Percentiles rank a stretch among this genome's conserved stretches.
These are phyloP conservation scores for Melanotaenia pygmaea DNA, from an alignment of 2,797 vertebrate species.

Conservation along the genomic window DNA sequence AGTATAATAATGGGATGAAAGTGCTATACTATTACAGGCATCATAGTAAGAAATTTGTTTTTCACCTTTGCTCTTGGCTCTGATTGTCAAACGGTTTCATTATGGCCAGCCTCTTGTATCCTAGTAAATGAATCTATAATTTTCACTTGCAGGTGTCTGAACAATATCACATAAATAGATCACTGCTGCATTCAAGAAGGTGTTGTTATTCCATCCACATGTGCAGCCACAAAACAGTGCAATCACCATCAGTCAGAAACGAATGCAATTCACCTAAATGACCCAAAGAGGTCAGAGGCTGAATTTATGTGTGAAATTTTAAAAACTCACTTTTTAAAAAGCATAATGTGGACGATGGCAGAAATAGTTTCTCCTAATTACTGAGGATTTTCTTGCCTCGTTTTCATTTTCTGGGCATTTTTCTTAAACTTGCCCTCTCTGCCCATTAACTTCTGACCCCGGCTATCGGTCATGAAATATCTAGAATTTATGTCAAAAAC, in stretches of 20 bases:
- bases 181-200: not conserved
- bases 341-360: not conserved
- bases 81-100: not conserved
- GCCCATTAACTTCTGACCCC: constrained; percentile 50
- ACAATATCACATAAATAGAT: not conserved
- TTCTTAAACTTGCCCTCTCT: constrained; percentile 26
- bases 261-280: constrained; percentile 4
- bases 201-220: not conserved
- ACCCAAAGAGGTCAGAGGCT: constrained; percentile 21
- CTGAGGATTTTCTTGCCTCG: constrained; percentile 22
- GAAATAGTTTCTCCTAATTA: constrained; percentile 46
- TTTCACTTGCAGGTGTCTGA: not conserved
- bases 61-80: not conserved
- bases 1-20: constrained; percentile 1
- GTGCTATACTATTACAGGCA: not conserved
- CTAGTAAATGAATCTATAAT: not conserved
- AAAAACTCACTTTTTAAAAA: constrained; percentile 15
- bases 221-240: not conserved
- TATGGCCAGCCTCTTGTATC: not conserved
- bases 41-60: not conserved
- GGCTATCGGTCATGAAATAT: constrained; percentile 20
- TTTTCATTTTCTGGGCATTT: constrained; percentile 43
- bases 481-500: constrained; percentile 28
- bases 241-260: constrained; percentile 10
- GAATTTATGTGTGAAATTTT: constrained; percentile 26